These are phyloP conservation scores for Cephus sareptanus DNA, from an alignment of 2,888 invertebrate species.

Conservation along the genomic window DNA sequence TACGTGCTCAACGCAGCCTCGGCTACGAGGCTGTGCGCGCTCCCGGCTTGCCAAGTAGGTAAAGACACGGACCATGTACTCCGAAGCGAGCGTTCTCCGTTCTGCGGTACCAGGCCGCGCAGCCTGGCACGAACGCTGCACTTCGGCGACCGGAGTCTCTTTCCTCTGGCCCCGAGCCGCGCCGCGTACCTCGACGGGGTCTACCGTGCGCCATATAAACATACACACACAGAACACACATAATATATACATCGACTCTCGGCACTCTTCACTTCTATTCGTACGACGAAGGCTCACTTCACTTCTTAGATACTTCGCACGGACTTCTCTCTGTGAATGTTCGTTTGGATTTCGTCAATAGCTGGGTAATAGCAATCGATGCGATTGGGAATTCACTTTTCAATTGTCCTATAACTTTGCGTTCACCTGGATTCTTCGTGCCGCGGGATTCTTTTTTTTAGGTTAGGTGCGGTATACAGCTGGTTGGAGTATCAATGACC, in stretches of 20 bases:
- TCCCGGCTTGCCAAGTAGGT: slow-evolving; percentile 4
- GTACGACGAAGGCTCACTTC: slow-evolving; percentile 32
- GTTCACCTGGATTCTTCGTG: neutral
- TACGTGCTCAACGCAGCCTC: slow-evolving; percentile 2
- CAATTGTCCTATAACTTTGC: neutral
- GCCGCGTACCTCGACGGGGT: neutral
- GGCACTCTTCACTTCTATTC: slow-evolving; percentile 44
- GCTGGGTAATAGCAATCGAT: neutral
- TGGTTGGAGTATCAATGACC: neutral
- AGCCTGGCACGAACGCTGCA: slow-evolving; percentile 57
- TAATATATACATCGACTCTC: neutral
- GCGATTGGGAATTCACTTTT: neutral
- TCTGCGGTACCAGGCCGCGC: slow-evolving; percentile 59
- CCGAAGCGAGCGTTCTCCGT: slow-evolving; percentile 4
- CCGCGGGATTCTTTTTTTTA: neutral
- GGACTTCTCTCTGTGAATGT: neutral
- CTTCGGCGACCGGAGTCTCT: neutral
- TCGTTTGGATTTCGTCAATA: neutral
- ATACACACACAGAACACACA: neutral
- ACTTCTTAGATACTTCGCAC: slow-evolving; percentile 1
- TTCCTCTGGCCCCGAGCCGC: slow-evolving; percentile 1
- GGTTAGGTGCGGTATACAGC: neutral
- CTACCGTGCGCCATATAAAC: neutral
- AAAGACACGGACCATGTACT: slow-evolving; percentile 3
- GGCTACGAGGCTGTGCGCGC: neutral